Evolutionary conservation across 2,888 invertebrate species (phyloP), one percentile per base, ranked within the genome.

Genomic region (Morpho achilles): DNA sequence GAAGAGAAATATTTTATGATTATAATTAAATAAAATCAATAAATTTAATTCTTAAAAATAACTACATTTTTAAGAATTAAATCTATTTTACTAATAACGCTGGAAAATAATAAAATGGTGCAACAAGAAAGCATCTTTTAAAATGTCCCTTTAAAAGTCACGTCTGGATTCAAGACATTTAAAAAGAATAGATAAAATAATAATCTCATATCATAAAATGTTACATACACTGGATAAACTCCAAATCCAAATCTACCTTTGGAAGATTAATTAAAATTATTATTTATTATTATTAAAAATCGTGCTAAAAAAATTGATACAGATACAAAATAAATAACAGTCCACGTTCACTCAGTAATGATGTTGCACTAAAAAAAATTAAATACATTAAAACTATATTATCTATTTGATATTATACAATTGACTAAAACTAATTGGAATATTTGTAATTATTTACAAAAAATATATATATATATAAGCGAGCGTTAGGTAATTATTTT

Each of bases 371-470:
- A 72, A 67, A 77, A 77, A 77, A 76, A 77, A 80, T 75, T 77
- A 80, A 81, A 79, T 79, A 80, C 73, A 77, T 73, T 76, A 74
- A 68, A 75, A 72, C 76, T 78, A 78, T 76, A 75, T 76, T 72
- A 72, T 70, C 77, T 82, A 85, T 64, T 70, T 75, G 77, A 82
- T 87, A 87, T 82, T 75, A 84, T 87, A 89, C 88, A 89, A 79
- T 80, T 80, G 75, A 79, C 84, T 88, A 87, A 72, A 70, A 70
- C 87, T 87, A 88, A 78, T 73, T 87, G 87, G 88, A 87, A 88
- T 87, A 84, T 81, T 82, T 74, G 74, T 73, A 69, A 71, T 79
- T 87, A 87, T 87, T 84, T 87, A 88, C 85, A 88, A 78, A 80
- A 80, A 79, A 74, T 72, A 45, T 47, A 50, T 39, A 22, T 8